Evolutionary conservation across 1,140 invertebrate genomes (phyloP).

Genomic region (Thalassaphorura encarpata): DNA sequence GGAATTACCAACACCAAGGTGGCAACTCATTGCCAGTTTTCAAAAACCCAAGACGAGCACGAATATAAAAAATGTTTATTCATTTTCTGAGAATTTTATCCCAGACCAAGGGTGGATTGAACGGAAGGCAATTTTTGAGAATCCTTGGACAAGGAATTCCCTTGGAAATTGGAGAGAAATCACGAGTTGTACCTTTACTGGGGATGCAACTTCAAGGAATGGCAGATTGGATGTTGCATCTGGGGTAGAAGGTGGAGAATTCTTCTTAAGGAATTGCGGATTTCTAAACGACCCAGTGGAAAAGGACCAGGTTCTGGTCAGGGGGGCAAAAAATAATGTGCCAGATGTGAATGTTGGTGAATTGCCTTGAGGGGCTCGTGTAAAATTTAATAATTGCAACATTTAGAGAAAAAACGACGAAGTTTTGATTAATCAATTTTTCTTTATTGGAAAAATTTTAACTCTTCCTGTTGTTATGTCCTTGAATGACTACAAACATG

Average conservation of each 20-base stretch:
- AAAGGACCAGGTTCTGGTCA: background rate
- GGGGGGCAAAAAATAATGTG: background rate
- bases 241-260: background rate
- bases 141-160: background rate
- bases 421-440: no score
- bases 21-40: constrained; percentile 14
- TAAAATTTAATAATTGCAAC: no score
- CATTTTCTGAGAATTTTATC: constrained; percentile 13
- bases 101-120: constrained; percentile 7
- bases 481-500: no score
- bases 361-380: no score
- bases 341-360: background rate
- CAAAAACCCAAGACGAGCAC: constrained; percentile 5
- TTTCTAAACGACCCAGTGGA: constrained; percentile 1
- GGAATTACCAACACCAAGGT: background rate
- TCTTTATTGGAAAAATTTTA: no score
- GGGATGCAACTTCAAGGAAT: background rate
- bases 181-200: constrained; percentile 3
- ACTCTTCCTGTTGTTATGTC: no score
- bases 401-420: no score
- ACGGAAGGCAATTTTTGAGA: background rate
- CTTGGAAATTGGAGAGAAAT: constrained; percentile 8
- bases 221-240: background rate
- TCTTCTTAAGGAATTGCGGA: constrained; percentile 1
- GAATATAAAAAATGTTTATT: constrained; percentile 1